These are phyloP conservation scores for Idaea aversata DNA, from an alignment of 2,888 invertebrate genomes.

Conservation along the genomic window DNA sequence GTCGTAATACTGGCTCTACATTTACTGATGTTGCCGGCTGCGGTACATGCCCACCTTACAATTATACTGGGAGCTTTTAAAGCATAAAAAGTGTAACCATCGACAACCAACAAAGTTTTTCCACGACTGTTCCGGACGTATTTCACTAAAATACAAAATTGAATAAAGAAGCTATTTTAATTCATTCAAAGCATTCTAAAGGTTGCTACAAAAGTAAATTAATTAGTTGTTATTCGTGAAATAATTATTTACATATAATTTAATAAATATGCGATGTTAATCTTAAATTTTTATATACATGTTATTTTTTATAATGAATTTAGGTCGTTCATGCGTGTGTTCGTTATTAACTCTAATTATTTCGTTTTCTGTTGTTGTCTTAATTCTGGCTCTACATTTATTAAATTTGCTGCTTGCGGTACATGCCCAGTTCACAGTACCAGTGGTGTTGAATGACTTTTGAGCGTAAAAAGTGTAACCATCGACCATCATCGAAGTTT, in stretches of 20 bases:
- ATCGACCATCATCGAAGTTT: background rate
- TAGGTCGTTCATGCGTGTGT: background rate
- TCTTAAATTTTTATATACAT: background rate
- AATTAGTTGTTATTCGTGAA: background rate
- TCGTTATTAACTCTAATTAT: background rate
- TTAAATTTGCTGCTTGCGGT: background rate
- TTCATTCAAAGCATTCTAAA: background rate
- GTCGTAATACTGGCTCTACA: too few species aligned
- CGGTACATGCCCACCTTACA: background rate
- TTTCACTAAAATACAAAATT: conserved; percentile 3
- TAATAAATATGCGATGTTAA: background rate
- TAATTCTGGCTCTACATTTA: background rate
- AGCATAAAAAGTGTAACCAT: conserved; percentile 3
- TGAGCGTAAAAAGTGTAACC: background rate
- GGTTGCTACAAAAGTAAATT: background rate
- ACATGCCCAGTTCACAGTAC: background rate
- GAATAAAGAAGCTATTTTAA: background rate
- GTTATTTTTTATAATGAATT: background rate
- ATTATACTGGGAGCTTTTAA: background rate
- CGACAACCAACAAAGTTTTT: background rate
- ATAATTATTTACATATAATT: background rate
- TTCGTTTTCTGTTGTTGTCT: background rate
- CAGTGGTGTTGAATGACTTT: background rate
- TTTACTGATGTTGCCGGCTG: background rate
- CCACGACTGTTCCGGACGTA: background rate